A percentile compares a stretch with the other conserved stretches of the same genome.
phyloP scores from a whole-genome alignment of 92 coral and sea anemone genomes.

The Parazoanthus swiftii region DNA sequence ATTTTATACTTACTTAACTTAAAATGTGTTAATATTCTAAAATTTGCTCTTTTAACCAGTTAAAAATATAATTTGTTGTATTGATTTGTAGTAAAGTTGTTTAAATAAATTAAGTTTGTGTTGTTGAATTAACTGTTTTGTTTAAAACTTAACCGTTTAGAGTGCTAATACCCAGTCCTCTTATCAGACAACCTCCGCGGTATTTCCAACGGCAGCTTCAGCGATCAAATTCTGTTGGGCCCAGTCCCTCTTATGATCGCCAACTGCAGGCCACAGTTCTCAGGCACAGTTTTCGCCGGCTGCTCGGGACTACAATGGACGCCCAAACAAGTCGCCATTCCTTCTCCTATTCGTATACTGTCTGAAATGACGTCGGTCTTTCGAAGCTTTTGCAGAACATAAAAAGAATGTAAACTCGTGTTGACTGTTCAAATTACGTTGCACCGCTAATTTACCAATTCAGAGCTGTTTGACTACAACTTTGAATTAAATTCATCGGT shows the following conservation, averaged over 20 bases:
- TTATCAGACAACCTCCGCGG: slow-evolving; percentile 36
- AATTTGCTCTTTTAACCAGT: neutral
- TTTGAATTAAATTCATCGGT: no score
- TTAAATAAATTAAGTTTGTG: neutral
- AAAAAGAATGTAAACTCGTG: neutral
- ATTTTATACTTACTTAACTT: neutral
- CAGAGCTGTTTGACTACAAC: no score
- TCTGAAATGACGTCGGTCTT: slow-evolving; percentile 7
- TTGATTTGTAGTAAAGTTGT: no score
- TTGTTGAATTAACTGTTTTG: neutral
- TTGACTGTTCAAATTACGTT: neutral
- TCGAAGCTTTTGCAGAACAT: neutral
- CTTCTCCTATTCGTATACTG: slow-evolving; percentile 3
- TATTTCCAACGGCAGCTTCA: slow-evolving; percentile 10
- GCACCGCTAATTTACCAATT: neutral
- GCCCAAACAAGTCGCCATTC: slow-evolving; percentile 20
- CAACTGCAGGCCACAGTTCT: slow-evolving; percentile 27
- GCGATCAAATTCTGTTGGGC: slow-evolving; percentile 28
- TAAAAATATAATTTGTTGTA: no score
- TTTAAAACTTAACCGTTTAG: neutral
- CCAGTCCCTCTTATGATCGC: neutral
- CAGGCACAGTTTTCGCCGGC: slow-evolving; percentile 44
- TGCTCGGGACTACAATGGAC: slow-evolving; percentile 39
- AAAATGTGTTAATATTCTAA: no score
- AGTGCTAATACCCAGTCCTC: slow-evolving; percentile 29